Base-by-base conservation (phyloP, 2,888 invertebrate species). In the Cetonia aurata region DNA sequence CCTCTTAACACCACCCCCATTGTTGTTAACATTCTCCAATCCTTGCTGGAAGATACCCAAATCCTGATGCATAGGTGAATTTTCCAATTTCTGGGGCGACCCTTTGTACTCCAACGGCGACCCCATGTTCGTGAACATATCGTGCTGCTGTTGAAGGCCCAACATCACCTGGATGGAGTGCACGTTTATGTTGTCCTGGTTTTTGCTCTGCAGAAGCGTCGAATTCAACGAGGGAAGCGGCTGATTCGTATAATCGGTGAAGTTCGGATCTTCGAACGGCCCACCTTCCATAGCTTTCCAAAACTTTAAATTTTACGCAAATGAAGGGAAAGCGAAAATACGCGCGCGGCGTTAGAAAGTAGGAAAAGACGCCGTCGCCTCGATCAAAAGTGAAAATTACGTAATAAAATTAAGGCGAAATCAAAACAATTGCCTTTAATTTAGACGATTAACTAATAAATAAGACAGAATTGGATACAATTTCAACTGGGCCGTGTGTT, bases 251-350 rank as follows among this genome's bases (percentile, higher is more conserved):
- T 93, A 94, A 84, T 94, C 94, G 75, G 89, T 87, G 83, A 94
- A 94, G 81, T 92, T 90, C 79, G 92, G 92, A 70, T 76, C 94
- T 82, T 94, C 94, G 85, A 94, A 88, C 41, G 88, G 88, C 62
- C 85, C 86, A 76, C 86, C 91, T 84, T 93, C 93, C 92, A 94
- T 91, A 84, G n/a, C 15, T 60, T 48, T 8, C 70, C 57, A 2
- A 17, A 9, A 50, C 52, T 69, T 25, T 31, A 65, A 60, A 59
- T 66, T 65, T 69, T 57, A 59, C 59, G 33, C 53, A 33, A 68
- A 65, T 17, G 15, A 31, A 56, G 6, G 41, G 46, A 65, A 65
- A 25, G 44, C 33, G 62, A 31, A 42, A 56, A 44, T 46, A 33
- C 10, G 33, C 31, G 31, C 52, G 48, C 48, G 57, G 31, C 50